phyloP scores from a whole-genome alignment of 1,140 invertebrate genomes.

The Protaetia brevitarsis region DNA sequence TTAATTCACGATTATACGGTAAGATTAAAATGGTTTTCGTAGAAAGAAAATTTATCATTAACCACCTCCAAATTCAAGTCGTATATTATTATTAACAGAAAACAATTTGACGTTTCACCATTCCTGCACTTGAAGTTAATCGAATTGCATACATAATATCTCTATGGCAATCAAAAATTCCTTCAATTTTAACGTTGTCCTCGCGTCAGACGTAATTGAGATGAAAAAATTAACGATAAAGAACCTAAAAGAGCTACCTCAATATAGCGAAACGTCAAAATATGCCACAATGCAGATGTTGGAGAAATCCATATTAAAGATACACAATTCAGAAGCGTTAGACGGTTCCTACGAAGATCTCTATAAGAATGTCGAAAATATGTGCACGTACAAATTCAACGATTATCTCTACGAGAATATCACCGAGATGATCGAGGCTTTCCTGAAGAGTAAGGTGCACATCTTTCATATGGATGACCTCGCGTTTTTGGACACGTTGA shows the following conservation, averaged over 20 bases:
- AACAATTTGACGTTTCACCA: too few species aligned
- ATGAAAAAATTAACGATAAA: slow-evolving; percentile 20
- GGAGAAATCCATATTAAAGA: slow-evolving; percentile 16
- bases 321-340: slow-evolving; percentile 10
- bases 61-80: too few species aligned
- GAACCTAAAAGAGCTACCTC: background rate
- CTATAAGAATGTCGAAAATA: slow-evolving; percentile 92
- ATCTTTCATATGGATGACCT: slow-evolving; percentile 81
- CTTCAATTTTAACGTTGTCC: background rate
- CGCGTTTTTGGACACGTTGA: slow-evolving; percentile 86
- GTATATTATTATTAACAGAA: too few species aligned
- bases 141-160: too few species aligned
- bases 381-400: slow-evolving; percentile 92
- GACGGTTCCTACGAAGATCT: slow-evolving; percentile 57
- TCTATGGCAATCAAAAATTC: too few species aligned
- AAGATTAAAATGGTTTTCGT: too few species aligned
- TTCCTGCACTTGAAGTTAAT: too few species aligned
- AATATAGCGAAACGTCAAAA: background rate
- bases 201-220: background rate
- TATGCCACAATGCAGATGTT: background rate
- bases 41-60: too few species aligned
- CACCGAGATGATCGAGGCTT: slow-evolving; percentile 77
- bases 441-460: slow-evolving; percentile 79
- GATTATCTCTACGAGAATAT: slow-evolving; percentile 82
- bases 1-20: too few species aligned